A percentile compares a stretch with the other conserved stretches of the same genome.
phyloP scores from a whole-genome alignment of 64 coral and sea anemone genomes.

The Catalaphyllia jardinei region DNA sequence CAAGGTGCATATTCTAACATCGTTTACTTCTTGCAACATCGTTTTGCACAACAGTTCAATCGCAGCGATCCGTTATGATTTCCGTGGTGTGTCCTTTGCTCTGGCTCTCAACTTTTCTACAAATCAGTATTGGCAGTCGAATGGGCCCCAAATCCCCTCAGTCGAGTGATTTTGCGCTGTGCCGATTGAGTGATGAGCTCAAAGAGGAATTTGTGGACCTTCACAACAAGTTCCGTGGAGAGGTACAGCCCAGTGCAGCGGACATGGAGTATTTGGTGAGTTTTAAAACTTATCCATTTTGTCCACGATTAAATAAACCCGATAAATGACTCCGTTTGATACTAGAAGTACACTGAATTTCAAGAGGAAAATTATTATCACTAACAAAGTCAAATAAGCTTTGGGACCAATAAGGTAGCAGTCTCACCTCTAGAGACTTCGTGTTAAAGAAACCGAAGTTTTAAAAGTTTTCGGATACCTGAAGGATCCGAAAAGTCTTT shows the following conservation, averaged over 20 bases:
- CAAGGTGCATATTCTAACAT: too few relatives aligned
- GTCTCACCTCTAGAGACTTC: too few relatives aligned
- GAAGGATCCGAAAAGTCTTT: too few relatives aligned
- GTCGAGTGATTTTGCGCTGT: constrained; percentile 1
- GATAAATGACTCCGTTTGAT: too few relatives aligned
- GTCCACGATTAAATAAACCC: too few relatives aligned
- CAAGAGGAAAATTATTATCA: too few relatives aligned
- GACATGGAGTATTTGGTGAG: constrained; percentile 57
- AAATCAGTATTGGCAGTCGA: not conserved
- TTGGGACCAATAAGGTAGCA: too few relatives aligned
- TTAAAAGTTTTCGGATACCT: too few relatives aligned
- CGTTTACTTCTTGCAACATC: too few relatives aligned
- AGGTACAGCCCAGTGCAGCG: constrained; percentile 48
- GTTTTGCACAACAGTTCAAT: not conserved
- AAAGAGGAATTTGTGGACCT: constrained; percentile 43
- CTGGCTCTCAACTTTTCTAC: not conserved
- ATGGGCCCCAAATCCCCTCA: constrained; percentile 6
- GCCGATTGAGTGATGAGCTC: constrained; percentile 34
- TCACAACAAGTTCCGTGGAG: constrained; percentile 36
- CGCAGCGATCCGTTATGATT: not conserved
- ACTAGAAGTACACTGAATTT: too few relatives aligned
- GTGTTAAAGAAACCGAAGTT: too few relatives aligned
- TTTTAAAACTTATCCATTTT: not conserved
- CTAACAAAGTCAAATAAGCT: too few relatives aligned
- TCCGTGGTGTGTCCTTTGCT: not conserved